Conservation (phyloP, 2,113 vertebrate genomes). For the Anoplopoma fimbria region DNA sequence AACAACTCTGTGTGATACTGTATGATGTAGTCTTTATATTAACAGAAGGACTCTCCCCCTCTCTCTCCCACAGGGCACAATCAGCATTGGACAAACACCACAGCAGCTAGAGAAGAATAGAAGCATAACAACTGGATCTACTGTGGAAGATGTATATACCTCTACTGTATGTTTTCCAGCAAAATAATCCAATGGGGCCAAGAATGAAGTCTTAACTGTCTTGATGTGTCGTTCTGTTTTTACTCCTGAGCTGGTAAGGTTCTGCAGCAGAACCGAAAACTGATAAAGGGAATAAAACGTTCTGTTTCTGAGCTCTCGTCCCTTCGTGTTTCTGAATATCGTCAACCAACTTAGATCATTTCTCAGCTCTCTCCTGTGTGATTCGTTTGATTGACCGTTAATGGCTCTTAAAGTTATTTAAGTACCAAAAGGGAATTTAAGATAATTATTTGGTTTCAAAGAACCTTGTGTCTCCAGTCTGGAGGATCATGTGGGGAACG, state of each 20-base stretch:
- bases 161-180: background rate
- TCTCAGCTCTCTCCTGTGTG: background rate
- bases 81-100: background rate
- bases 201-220: background rate
- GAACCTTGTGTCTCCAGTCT: background rate
- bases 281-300: background rate
- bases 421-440: background rate
- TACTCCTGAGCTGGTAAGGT: background rate
- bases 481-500: background rate
- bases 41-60: background rate
- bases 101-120: conserved; percentile 7
- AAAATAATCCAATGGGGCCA: background rate
- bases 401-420: background rate
- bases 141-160: background rate
- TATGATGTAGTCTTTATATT: background rate
- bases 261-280: background rate
- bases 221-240: background rate
- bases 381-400: background rate
- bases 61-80: background rate
- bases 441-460: background rate
- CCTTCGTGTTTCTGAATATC: background rate
- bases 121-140: background rate
- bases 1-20: background rate
- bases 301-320: background rate
- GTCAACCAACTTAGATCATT: conserved; percentile 1